phyloP scores from a whole-genome alignment of 2,113 vertebrate species.

The Helogale parvula region DNA sequence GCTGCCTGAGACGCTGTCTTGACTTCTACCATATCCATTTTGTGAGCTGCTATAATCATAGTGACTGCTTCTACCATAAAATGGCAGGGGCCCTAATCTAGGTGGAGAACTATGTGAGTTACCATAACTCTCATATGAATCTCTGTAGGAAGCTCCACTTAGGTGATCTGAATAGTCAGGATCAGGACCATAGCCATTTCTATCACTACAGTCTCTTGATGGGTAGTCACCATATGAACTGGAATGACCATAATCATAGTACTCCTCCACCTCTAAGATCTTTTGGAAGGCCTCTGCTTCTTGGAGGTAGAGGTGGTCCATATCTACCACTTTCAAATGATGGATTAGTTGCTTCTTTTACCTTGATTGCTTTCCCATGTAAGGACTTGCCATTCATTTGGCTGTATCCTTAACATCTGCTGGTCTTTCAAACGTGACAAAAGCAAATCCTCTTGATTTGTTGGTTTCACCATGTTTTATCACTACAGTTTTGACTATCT shows the following conservation, averaged over 20 bases:
- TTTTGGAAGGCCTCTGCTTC: conserved; percentile 93
- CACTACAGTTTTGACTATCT: conserved; percentile 95
- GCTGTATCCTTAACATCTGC: conserved; percentile 97
- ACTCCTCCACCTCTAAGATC: conserved; percentile 92
- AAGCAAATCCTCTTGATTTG: conserved; percentile 97
- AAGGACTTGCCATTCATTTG: conserved; percentile 99
- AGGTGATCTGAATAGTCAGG: conserved; percentile 94
- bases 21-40: conserved; percentile 96
- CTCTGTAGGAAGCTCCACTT: conserved; percentile 95
- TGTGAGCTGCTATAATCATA: conserved; percentile 99
- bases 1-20: conserved; percentile 98
- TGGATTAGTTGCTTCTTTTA: conserved; percentile 98
- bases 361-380: conserved; percentile 97
- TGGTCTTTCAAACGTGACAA: conserved; percentile 96
- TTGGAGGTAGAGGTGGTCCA: conserved; percentile 91
- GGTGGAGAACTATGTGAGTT: conserved; percentile 99
- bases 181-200: conserved; percentile 93
- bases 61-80: conserved; percentile 98
- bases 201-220: conserved; percentile 95
- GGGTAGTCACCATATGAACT: conserved; percentile 94
- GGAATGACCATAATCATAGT: conserved; percentile 93
- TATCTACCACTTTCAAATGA: conserved; percentile 95
- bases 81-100: conserved; percentile 96
- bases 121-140: conserved; percentile 97
- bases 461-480: conserved; percentile 98